Evolutionary conservation across 1,140 invertebrate species (phyloP), one percentile per base, ranked within the genome.

Genomic region (Drosophila micromelanica): DNA sequence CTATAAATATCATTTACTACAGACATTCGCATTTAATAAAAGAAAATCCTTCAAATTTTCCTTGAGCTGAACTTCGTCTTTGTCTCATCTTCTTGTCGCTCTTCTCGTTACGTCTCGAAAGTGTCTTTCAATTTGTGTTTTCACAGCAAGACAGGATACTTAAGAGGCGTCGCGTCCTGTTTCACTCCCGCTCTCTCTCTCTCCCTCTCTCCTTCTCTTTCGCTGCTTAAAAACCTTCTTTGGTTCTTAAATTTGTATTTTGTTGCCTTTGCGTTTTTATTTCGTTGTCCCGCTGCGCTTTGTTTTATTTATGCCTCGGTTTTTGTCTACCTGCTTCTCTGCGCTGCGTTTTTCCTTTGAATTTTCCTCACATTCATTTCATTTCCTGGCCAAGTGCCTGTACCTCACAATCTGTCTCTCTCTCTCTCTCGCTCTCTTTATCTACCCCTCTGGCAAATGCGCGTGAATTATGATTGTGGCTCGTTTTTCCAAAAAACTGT

Each of bases 381-480:
- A 84, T 84, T 84, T 84, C 80, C 71, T 73, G 69, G 51, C 65
- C 73, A 64, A 77, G 63, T 74, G 78, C 64, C 78, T 56, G 56
- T 48, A 11, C 37, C 35, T 11, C 45, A 11, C 45, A 42, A 38
- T 37, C 38, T 35, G n/a, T 15, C 43, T 42, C 45, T 52, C 30
- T 17, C 35, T 15, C 13, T 12, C n/a, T 12, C 37, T 20, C 48
- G 6, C 46, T 8, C 55, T 46, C 9, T 45, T 51, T 37, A 57
- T 49, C 48, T 42, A 30, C 27, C 61, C 45, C 15, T 35, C 32
- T 35, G 32, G 32, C 13, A 52, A 68, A 68, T 54, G 80, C 80
- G 84, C 82, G 64, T 87, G 82, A 87, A 82, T 87, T 87, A 87
- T 87, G 82, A 87, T 87, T 86, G 81, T 87, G 74, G 80, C 80